Base-by-base conservation (phyloP, 1,140 invertebrate genomes). In the Pogonomyrmex californicus region DNA sequence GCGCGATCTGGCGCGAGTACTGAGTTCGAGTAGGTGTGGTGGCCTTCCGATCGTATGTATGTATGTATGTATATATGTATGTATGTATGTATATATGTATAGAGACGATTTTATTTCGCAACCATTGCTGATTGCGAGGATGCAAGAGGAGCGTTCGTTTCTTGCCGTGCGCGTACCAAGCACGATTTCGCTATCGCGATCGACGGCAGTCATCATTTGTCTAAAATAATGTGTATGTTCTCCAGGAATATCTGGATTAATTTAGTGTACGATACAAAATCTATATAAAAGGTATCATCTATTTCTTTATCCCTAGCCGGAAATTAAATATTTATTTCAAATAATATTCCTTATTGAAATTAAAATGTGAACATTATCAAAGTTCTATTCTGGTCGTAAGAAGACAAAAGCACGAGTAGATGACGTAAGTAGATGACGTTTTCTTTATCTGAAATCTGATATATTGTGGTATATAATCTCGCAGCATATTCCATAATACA, bases 1-100 rank as follows among this genome's bases (percentile, higher is more conserved):
- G 78, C 82, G 73, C 77, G 85, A 91, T 87, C 87, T 77, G 58
- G 62, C 60, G 58, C 77, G 56, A 71, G 70, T 63, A 87, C 47
- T 44, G 56, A 82, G 77, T 63, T 56, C 14, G 54, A 49, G 58
- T 88, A 58, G 78, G 68, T 83, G 83, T 71, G 66, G 75, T 86
- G 51, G 65, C 77, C 76, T 85, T 62, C 63, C 79, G 71, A 79
- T 88, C 47, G 30, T 62, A 17, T 77, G 17, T 76, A 38, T 54
- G 38, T 47, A 54, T 23, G 23, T 23, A 23, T 23, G 23, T 23
- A 23, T 23, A 0, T 23, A 23, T 23, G 23, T 0, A 23, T 23
- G 23, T 23, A 23, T 23, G 23, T 23, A 23, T 23, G 23, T 76
- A 38, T 54, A 30, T 47, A 54, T 58, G 23, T 41, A 56, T 4